Conservation (phyloP, 2,888 invertebrate genomes). For the Eilema depressum region DNA sequence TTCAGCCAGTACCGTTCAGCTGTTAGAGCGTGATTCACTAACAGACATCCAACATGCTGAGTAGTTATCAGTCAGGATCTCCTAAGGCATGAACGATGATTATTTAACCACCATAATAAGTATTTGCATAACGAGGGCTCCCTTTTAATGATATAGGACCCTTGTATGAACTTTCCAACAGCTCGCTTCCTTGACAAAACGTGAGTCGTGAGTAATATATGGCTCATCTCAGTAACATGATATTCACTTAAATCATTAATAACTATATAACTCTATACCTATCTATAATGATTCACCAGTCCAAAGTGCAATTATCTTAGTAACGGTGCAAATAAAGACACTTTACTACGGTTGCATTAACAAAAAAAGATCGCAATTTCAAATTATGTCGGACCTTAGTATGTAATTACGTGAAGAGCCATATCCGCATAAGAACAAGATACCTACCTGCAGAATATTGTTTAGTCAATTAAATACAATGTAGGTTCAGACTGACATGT, state of each 20-base stretch:
- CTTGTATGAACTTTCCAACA: too few relatives aligned
- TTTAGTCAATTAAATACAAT: background rate
- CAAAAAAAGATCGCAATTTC: background rate
- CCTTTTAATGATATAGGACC: too few relatives aligned
- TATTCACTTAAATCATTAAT: background rate
- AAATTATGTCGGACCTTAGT: background rate
- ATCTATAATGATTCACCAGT: background rate
- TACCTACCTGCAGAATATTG: background rate
- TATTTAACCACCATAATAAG: too few relatives aligned
- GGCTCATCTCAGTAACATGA: background rate
- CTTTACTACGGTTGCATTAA: background rate
- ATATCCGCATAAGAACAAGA: background rate
- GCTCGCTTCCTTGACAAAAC: too few relatives aligned
- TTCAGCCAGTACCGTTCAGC: too few relatives aligned
- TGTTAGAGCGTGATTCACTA: too few relatives aligned
- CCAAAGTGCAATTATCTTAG: background rate
- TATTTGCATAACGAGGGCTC: too few relatives aligned
- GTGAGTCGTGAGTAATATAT: too few relatives aligned
- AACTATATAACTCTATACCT: background rate
- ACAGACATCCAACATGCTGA: too few relatives aligned
- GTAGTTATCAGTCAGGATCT: too few relatives aligned
- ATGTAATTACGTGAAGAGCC: background rate
- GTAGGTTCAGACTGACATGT: background rate
- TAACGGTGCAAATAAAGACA: background rate
- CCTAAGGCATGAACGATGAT: too few relatives aligned